Percentiles rank a stretch among this genome's conserved stretches.
Evolutionary conservation across 2,797 vertebrate genomes (phyloP).

Genomic region (Meriones psammophilus): DNA sequence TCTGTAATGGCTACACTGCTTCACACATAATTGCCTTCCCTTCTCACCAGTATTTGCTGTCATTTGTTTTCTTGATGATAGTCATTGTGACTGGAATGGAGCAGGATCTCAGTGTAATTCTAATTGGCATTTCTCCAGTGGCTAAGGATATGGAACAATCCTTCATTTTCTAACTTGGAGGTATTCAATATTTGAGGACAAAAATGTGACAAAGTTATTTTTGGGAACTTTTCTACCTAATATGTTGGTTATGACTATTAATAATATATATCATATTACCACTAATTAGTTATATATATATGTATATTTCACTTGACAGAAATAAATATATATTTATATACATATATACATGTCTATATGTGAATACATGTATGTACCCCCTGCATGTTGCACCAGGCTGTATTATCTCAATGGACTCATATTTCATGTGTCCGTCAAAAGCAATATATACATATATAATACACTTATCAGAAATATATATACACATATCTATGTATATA

Average conservation of each 20-base stretch:
- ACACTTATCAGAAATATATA: too few relatives aligned
- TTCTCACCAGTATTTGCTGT: neutral
- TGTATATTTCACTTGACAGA: too few relatives aligned
- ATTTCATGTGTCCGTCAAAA: too few relatives aligned
- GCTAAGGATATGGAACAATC: neutral
- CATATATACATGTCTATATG: too few relatives aligned
- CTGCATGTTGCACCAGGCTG: too few relatives aligned
- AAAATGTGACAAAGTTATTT: neutral
- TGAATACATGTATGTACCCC: too few relatives aligned
- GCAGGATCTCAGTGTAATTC: neutral
- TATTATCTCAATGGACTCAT: too few relatives aligned
- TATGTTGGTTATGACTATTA: neutral
- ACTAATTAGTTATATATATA: neutral
- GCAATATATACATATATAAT: too few relatives aligned
- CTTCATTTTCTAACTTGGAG: conserved; percentile 57
- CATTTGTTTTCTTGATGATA: neutral
- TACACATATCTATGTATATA: neutral
- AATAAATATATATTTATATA: too few relatives aligned
- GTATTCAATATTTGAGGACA: conserved; percentile 28
- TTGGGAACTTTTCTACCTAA: conserved; percentile 5
- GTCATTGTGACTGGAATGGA: neutral
- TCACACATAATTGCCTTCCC: neutral
- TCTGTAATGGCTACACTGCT: neutral
- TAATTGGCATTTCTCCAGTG: neutral
- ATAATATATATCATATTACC: neutral